Evolutionary conservation across 2,797 vertebrate species (phyloP).

Genomic region (Sebastes hubbsi): DNA sequence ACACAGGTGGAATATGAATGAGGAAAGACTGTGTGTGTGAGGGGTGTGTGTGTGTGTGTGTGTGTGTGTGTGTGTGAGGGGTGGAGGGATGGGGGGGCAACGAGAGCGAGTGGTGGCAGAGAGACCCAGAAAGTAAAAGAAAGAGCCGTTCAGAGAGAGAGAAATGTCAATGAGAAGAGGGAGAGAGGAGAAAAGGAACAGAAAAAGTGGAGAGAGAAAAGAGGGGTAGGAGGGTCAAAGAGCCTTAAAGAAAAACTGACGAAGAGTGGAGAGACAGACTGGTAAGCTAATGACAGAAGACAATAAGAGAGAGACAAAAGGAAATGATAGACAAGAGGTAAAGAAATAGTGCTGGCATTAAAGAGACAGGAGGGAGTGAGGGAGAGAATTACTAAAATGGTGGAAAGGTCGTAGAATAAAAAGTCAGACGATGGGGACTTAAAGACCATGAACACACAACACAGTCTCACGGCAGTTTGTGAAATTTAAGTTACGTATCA

Average conservation of each 20-base stretch:
- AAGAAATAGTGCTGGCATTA: conserved; percentile 37
- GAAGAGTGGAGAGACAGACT: conserved; percentile 38
- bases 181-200: conserved; percentile 25
- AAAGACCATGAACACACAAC: not conserved
- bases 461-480: too few species aligned
- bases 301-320: conserved; percentile 61
- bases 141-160: conserved; percentile 28
- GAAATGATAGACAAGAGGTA: conserved; percentile 60
- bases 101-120: conserved; percentile 33
- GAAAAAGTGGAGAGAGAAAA: not conserved
- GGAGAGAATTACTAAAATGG: conserved; percentile 45
- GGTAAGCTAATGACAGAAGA: conserved; percentile 58
- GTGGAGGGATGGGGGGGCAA: not conserved
- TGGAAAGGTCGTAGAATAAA: conserved; percentile 37
- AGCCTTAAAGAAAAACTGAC: conserved; percentile 50
- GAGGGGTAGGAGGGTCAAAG: conserved; percentile 40
- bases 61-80: not conserved
- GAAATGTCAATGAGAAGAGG: conserved; percentile 46
- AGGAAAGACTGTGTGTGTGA: conserved; percentile 41
- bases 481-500: too few species aligned
- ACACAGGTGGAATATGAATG: conserved; percentile 79
- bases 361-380: conserved; percentile 31
- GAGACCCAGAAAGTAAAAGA: conserved; percentile 40
- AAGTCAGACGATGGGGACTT: not conserved
- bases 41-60: not conserved